These are phyloP conservation scores for Apodemus sylvaticus DNA, from an alignment of 2,113 vertebrate species.

Conservation along the genomic window DNA sequence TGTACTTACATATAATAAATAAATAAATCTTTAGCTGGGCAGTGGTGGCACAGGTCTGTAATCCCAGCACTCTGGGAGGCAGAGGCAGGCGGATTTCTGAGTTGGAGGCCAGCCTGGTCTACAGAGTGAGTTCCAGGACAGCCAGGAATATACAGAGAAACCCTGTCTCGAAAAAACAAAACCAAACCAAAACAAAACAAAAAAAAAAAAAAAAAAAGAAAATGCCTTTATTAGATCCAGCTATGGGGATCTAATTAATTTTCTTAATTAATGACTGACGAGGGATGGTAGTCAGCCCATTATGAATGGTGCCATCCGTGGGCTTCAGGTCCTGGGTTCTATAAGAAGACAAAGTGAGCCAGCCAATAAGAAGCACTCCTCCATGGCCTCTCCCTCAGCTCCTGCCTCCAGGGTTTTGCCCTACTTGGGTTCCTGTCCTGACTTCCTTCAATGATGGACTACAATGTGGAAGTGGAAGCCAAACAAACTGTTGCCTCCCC, in stretches of 20 bases:
- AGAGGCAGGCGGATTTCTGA: too few species aligned
- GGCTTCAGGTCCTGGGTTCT: not conserved
- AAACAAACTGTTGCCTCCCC: not conserved
- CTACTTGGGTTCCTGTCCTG: not conserved
- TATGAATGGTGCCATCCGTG: not conserved
- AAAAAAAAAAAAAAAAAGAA: too few species aligned
- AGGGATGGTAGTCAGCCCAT: not conserved
- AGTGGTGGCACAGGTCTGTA: too few species aligned
- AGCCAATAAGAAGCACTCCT: not conserved
- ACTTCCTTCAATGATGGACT: not conserved
- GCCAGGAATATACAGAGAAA: too few species aligned
- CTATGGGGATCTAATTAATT: not conserved
- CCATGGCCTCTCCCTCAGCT: not conserved
- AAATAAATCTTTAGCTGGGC: too few species aligned
- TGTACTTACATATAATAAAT: too few species aligned
- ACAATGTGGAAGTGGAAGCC: not conserved
- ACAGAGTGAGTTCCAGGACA: too few species aligned
- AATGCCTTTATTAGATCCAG: not conserved
- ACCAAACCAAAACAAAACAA: too few species aligned
- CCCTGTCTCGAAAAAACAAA: too few species aligned
- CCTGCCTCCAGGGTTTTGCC: not conserved
- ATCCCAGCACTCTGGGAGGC: too few species aligned
- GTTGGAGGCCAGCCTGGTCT: too few species aligned
- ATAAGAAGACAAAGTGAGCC: not conserved
- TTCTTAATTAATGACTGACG: not conserved